These are phyloP conservation scores for Patella depressa DNA, from an alignment of 2,888 invertebrate species.

Conservation along the genomic window DNA sequence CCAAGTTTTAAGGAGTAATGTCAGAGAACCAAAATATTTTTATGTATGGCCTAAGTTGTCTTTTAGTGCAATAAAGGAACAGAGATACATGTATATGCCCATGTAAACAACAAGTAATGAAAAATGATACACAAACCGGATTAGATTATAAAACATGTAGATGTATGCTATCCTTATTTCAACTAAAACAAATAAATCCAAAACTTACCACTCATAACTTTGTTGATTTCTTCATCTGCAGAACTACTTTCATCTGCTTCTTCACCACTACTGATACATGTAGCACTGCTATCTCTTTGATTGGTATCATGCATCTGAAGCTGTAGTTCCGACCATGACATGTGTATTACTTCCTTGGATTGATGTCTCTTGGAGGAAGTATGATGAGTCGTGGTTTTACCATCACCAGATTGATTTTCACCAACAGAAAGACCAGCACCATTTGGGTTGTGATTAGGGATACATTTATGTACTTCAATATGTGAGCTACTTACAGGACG, in stretches of 20 bases:
- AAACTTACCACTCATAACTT: background rate
- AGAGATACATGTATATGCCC: too few species aligned
- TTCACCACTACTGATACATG: background rate
- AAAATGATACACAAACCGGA: too few species aligned
- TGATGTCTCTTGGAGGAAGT: background rate
- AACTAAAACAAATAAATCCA: background rate
- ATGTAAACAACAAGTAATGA: too few species aligned
- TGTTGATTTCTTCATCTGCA: slow-evolving; percentile 17
- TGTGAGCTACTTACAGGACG: background rate
- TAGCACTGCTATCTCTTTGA: slow-evolving; percentile 13
- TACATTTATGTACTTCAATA: background rate
- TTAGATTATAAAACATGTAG: too few species aligned
- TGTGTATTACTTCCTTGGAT: background rate
- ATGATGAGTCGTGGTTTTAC: too few species aligned
- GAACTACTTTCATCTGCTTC: background rate
- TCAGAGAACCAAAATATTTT: too few species aligned
- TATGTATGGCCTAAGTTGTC: too few species aligned
- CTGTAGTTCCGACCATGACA: slow-evolving; percentile 21
- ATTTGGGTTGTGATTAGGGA: too few species aligned
- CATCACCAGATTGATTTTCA: too few species aligned
- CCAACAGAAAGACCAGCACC: too few species aligned
- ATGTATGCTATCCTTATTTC: background rate
- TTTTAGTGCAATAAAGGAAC: too few species aligned
- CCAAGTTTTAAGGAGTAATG: too few species aligned
- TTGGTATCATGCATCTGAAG: slow-evolving; percentile 24